Base-by-base conservation (phyloP, 92 coral and sea anemone genomes). In the Phenganax marumi region DNA sequence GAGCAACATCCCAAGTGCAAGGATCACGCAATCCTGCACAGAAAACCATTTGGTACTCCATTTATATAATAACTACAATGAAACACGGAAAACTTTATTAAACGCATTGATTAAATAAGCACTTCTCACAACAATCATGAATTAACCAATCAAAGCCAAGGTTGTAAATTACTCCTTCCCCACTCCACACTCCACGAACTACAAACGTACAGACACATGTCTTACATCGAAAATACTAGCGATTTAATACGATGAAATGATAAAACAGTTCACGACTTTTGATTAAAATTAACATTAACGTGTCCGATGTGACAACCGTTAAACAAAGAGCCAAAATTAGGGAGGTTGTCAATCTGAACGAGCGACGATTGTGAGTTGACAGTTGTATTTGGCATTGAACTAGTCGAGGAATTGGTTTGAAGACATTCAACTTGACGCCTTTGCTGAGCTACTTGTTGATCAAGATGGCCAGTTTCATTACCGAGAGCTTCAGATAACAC, bases 271-370 rank as follows among this genome's bases (percentile, higher is more conserved):
- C 14, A 1, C 12, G 76, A 71, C 23, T 71, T 54, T 54, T 43
- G 53, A 48, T 71, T 71, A 21, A 71, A 71, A 14, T 71, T 47
- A 47, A 71, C 76, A 48, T 71, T 43, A 33, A 71, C 76, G 12
- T 71, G 39, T 71, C 76, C 76, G 33, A 71, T 71, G 1, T 10
- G 13, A 71, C 76, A 71, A 71, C 22, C 76, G 57, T 54, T 39
- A n/a, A 71, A 71, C 53, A 71, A 4, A 14, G 76, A 71, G 13
- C 48, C 73, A 19, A 68, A 68, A 17, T 68, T 68, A 1, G 73
- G 73, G 0, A 68, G 73, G 22, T 68, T 13, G 24, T 68, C 50
- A 14, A 68, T 68, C 49, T 46, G 49, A 22, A 12, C 39, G 1
- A 7, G 1, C 3, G 48, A 0, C 24, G 25, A 68, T 2, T 68